Percentiles rank a stretch among this genome's conserved stretches.
Evolutionary conservation across 2,888 invertebrate genomes (phyloP).

Genomic region (Troides helena): DNA sequence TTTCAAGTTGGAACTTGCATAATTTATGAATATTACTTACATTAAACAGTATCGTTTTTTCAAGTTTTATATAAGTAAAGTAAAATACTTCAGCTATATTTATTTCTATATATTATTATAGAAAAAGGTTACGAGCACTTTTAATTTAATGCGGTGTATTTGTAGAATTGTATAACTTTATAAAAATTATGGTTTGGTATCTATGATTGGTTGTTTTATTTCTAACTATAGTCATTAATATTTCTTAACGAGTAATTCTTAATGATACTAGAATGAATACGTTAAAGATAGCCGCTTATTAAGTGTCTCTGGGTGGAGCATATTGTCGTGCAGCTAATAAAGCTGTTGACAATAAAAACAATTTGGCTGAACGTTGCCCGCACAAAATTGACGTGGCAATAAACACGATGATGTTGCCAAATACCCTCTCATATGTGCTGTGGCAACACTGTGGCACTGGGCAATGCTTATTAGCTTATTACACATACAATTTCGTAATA

Average conservation of each 20-base stretch:
- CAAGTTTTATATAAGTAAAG: no score
- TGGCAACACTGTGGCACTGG: slow-evolving; percentile 12
- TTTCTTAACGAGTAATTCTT: neutral
- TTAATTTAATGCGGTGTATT: no score
- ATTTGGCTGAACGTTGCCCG: slow-evolving; percentile 48
- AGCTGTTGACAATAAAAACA: slow-evolving; percentile 46
- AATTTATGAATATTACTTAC: no score
- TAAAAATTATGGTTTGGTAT: no score
- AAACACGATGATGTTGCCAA: slow-evolving; percentile 54
- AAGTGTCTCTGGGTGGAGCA: neutral
- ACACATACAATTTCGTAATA: slow-evolving; percentile 19
- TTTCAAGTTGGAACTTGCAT: no score
- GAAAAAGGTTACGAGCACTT: no score
- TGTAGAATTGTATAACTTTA: no score
- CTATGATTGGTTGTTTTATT: no score
- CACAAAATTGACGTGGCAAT: slow-evolving; percentile 55
- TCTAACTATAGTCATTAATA: neutral
- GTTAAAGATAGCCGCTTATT: neutral
- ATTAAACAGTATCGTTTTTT: no score
- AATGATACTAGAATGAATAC: neutral
- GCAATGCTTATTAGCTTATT: slow-evolving; percentile 20
- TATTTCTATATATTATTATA: no score
- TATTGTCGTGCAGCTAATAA: slow-evolving; percentile 6
- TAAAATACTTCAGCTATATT: no score
- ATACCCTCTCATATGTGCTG: slow-evolving; percentile 36